Base-by-base conservation (phyloP, 2,113 vertebrate genomes). In the Oncorhynchus masou region DNA sequence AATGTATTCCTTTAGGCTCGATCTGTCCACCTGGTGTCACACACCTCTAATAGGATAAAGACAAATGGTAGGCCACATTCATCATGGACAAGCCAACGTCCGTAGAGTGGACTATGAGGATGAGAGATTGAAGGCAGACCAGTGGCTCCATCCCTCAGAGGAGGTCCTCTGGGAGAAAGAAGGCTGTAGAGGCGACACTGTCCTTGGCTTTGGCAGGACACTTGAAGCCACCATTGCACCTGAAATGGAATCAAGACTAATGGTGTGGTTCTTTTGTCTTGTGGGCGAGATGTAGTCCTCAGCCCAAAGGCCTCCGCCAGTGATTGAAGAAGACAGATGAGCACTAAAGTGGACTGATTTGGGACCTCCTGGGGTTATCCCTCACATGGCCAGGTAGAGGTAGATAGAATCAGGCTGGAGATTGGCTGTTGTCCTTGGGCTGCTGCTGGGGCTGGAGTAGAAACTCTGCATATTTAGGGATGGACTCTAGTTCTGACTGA, bases 211-310 rank as follows among this genome's bases (percentile, higher is more conserved):
- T 31, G 39, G 76, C 68, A 5, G n/a, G 73, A 83, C 68, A 72
- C 67, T 67, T 73, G 74, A 74, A 84, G 76, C 78, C 85, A 78
- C 69, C 62, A 15, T 62, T 8, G 20, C 79, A 45, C 31, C 60
- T 68, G 79, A 80, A 76, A 84, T 48, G 73, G 75, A 83, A 84
- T 88, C 67, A 80, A 86, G 87, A 92, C 81, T 73, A 77, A 91
- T 92, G 79, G 54, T 24, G 69, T 13, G 48, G 79, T 77, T 79
- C 64, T 77, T 77, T 69, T 20, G 64, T 81, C 79, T 75, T 72
- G 66, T 82, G 81, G 80, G 72, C 71, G 68, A 74, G 78, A 79
- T 78, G 74, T 4, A 83, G 77, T 68, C 77, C 70, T 74, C 80
- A 54, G 64, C 54, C 74, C 60, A 31, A 82, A 81, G 70, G 70